These are phyloP conservation scores for Brachionichthys hirsutus DNA, from an alignment of 2,113 vertebrate species.

Conservation along the genomic window DNA sequence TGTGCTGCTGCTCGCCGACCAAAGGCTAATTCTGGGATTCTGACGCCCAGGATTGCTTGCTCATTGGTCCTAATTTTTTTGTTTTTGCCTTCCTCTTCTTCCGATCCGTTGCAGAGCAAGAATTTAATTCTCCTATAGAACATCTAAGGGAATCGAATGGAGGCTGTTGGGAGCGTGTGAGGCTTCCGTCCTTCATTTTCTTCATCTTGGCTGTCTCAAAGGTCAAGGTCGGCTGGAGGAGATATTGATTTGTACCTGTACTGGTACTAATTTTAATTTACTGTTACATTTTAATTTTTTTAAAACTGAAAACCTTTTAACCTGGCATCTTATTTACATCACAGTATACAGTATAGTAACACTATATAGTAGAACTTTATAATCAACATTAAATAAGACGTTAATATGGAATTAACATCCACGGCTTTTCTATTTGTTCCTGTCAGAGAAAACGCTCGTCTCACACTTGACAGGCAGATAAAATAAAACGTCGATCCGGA, in stretches of 20 bases:
- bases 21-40: too few species aligned
- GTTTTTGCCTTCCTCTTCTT: slow-evolving; percentile 8
- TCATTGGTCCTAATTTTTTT: too few species aligned
- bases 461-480: slow-evolving; percentile 57
- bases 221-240: slow-evolving; percentile 51
- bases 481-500: slow-evolving; percentile 74
- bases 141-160: slow-evolving; percentile 35
- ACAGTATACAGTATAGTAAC: too few species aligned
- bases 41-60: too few species aligned
- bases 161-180: slow-evolving; percentile 43
- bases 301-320: too few species aligned
- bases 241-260: slow-evolving; percentile 62
- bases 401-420: slow-evolving; percentile 55
- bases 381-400: slow-evolving; percentile 21
- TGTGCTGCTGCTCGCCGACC: too few species aligned
- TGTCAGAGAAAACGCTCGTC: slow-evolving; percentile 19
- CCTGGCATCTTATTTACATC: neutral
- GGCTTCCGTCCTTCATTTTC: slow-evolving; percentile 39
- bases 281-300: neutral
- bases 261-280: slow-evolving; percentile 12
- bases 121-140: slow-evolving; percentile 26
- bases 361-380: too few species aligned
- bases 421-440: slow-evolving; percentile 34
- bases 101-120: slow-evolving; percentile 23
- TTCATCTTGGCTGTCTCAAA: slow-evolving; percentile 40